phyloP scores from a whole-genome alignment of 2,113 vertebrate genomes.

The Dromas ardeola region DNA sequence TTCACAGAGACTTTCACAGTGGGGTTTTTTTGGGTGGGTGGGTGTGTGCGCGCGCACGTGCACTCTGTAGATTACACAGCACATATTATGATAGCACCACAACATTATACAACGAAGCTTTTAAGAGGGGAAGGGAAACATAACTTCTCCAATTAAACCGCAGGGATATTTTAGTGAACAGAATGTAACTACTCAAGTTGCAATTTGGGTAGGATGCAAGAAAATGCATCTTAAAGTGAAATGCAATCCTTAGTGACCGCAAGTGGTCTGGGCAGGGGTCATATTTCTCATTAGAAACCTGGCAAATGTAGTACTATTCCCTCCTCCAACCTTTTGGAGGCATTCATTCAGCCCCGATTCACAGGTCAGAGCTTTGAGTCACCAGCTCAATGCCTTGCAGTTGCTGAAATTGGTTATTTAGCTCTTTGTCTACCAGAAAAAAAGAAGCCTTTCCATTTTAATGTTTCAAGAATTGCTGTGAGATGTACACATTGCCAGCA shows the following conservation, averaged over 20 bases:
- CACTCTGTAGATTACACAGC: neutral
- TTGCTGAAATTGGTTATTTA: conserved; percentile 31
- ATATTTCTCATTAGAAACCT: conserved; percentile 57
- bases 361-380: conserved; percentile 40
- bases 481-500: neutral
- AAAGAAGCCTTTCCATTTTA: neutral
- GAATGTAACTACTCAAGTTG: conserved; percentile 49
- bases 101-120: neutral
- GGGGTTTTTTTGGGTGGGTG: too few relatives aligned
- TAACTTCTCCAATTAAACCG: conserved; percentile 19
- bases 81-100: neutral
- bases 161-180: conserved; percentile 32
- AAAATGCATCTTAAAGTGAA: conserved; percentile 45
- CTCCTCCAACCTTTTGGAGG: conserved; percentile 11
- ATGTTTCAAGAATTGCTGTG: neutral
- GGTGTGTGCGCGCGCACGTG: too few relatives aligned
- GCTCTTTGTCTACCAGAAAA: neutral
- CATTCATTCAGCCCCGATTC: conserved; percentile 4
- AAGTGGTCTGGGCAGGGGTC: conserved; percentile 44
- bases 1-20: neutral
- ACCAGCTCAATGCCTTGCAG: neutral
- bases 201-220: conserved; percentile 48
- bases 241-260: conserved; percentile 31
- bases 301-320: conserved; percentile 12
- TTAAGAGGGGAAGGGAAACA: conserved; percentile 16